Evolutionary conservation across 2,113 vertebrate genomes (phyloP).

Genomic region (Parus major): DNA sequence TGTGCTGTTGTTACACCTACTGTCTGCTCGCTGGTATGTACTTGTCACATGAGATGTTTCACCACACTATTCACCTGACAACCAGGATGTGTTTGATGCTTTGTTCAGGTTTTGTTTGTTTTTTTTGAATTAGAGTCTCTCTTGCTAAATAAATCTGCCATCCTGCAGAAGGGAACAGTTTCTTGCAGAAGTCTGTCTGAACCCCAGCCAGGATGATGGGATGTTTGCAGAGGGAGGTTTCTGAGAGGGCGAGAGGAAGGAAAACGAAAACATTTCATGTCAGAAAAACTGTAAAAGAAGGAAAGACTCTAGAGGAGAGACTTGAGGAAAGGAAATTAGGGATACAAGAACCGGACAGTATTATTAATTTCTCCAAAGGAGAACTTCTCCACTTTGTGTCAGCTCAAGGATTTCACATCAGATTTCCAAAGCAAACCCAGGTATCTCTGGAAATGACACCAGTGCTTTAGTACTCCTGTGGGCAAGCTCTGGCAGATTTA

Average conservation of each 20-base stretch:
- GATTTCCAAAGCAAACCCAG: not conserved
- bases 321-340: not conserved
- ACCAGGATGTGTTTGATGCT: not conserved
- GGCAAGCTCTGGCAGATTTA: not conserved
- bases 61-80: not conserved
- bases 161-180: not conserved
- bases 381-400: not conserved
- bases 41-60: not conserved
- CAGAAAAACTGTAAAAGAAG: not conserved
- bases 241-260: not conserved
- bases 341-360: not conserved
- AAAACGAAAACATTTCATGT: not conserved
- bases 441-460: rapidly evolving
- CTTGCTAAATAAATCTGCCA: not conserved
- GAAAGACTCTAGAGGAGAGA: not conserved
- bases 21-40: not conserved
- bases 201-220: not conserved
- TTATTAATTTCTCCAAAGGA: not conserved
- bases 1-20: not conserved
- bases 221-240: conserved; percentile 3
- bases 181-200: not conserved
- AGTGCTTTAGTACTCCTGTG: not conserved
- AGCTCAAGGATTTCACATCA: not conserved
- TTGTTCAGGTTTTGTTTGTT: not conserved
- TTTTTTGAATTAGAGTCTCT: not conserved